These are phyloP conservation scores for Drosophila pandora DNA, from an alignment of 1,140 invertebrate species.

Conservation along the genomic window DNA sequence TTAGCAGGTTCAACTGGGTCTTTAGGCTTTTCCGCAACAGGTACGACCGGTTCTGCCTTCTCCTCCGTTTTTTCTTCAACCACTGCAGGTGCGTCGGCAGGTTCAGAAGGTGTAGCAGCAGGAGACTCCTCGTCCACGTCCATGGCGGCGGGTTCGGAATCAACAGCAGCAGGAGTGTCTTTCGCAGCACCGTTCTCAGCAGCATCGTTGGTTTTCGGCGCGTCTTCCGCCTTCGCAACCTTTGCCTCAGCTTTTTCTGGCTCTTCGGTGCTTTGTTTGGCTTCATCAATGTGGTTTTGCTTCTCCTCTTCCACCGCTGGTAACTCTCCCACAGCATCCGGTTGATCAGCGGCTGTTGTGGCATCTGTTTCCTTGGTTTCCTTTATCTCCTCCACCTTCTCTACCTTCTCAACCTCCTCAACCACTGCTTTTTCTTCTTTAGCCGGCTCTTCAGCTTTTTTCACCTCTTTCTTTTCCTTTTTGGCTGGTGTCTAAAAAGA, in stretches of 20 bases:
- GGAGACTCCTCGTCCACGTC: constrained; percentile 58
- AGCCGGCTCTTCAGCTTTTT: constrained; percentile 16
- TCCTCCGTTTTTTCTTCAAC: constrained; percentile 27
- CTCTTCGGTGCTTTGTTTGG: constrained; percentile 39
- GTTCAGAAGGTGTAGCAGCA: constrained; percentile 14
- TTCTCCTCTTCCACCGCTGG: constrained; percentile 28
- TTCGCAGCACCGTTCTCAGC: constrained; percentile 28
- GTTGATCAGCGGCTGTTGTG: constrained; percentile 46
- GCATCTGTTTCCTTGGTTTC: constrained; percentile 26
- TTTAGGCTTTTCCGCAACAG: constrained; percentile 38
- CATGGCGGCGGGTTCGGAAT: constrained; percentile 40
- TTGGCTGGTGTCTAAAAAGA: constrained; percentile 38
- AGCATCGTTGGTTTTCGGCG: constrained; percentile 28
- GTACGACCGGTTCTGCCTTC: constrained; percentile 17
- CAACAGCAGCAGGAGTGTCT: constrained; percentile 28
- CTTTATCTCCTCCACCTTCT: constrained; percentile 12
- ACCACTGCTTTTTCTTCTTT: constrained; percentile 6
- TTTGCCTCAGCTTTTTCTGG: constrained; percentile 27
- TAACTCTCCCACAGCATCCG: constrained; percentile 44
- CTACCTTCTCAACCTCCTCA: constrained; percentile 6
- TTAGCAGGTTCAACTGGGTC: constrained; percentile 39
- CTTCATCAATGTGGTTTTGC: constrained; percentile 62
- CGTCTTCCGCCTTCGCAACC: constrained; percentile 31
- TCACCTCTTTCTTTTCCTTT: constrained; percentile 57
- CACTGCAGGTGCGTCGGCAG: constrained; percentile 6